Evolutionary conservation across 2,113 vertebrate species (phyloP).

Genomic region (Mungos mungo): DNA sequence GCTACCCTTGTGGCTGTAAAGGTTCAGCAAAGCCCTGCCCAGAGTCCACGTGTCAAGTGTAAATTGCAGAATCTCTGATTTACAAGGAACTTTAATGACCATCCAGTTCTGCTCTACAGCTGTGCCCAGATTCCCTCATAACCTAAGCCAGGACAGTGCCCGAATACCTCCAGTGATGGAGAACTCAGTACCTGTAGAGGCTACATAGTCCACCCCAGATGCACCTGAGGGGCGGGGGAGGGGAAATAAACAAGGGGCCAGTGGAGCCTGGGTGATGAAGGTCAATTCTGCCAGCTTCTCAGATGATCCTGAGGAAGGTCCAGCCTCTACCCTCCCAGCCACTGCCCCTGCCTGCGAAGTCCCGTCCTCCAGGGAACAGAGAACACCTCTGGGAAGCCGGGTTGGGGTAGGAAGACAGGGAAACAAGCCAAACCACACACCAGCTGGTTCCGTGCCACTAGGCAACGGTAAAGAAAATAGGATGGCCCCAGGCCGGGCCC

Average conservation of each 20-base stretch:
- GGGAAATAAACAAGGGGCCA: neutral
- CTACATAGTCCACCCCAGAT: neutral
- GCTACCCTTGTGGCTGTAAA: neutral
- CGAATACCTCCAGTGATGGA: neutral
- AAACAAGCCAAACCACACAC: neutral
- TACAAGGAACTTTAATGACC: neutral
- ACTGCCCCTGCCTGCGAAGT: neutral
- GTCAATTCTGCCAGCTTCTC: neutral
- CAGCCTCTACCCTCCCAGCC: neutral
- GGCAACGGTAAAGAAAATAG: slow-evolving; percentile 12
- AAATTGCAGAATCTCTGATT: neutral
- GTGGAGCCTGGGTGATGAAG: neutral
- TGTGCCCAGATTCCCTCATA: neutral
- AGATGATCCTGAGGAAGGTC: neutral
- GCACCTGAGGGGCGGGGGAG: no score
- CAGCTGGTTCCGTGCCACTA: neutral
- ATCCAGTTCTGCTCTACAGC: neutral
- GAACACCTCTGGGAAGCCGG: neutral
- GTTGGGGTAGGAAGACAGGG: neutral
- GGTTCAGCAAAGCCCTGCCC: neutral
- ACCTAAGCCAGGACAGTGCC: neutral
- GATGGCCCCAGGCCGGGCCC: neutral
- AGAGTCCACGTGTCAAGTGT: neutral
- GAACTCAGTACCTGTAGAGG: neutral
- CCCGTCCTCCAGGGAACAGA: neutral